Conservation (phyloP, 2,888 invertebrate species). For the Epiblema foenella region DNA sequence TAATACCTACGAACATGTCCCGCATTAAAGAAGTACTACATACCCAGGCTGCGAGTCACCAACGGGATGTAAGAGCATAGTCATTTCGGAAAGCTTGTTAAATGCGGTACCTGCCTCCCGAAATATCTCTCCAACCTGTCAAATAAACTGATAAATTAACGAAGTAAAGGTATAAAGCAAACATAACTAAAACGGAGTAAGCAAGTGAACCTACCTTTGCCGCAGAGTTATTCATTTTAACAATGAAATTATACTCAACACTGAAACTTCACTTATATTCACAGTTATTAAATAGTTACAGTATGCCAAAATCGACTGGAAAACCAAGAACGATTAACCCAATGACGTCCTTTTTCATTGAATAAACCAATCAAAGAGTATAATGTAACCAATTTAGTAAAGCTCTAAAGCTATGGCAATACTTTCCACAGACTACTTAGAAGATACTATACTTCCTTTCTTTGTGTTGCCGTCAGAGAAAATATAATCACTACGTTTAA, state of each 20-base stretch:
- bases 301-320: not conserved
- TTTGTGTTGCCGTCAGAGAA: no score
- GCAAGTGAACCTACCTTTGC: slow-evolving; percentile 50
- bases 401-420: no score
- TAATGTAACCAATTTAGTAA: no score
- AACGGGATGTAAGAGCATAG: slow-evolving; percentile 96
- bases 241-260: not conserved
- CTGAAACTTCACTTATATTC: not conserved
- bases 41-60: slow-evolving; percentile 93
- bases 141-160: slow-evolving; percentile 46
- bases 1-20: not conserved
- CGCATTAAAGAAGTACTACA: slow-evolving; percentile 49
- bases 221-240: slow-evolving; percentile 55
- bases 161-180: not conserved
- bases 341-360: no score
- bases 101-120: slow-evolving; percentile 98
- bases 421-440: no score
- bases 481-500: no score
- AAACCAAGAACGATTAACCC: not conserved
- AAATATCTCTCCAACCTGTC: slow-evolving; percentile 97
- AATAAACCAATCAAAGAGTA: no score
- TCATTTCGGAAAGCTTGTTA: slow-evolving; percentile 96
- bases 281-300: not conserved
- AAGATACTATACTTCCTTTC: no score
- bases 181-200: not conserved